These are phyloP conservation scores for Drosophila lacicola DNA, from an alignment of 2,888 invertebrate species.

Conservation along the genomic window DNA sequence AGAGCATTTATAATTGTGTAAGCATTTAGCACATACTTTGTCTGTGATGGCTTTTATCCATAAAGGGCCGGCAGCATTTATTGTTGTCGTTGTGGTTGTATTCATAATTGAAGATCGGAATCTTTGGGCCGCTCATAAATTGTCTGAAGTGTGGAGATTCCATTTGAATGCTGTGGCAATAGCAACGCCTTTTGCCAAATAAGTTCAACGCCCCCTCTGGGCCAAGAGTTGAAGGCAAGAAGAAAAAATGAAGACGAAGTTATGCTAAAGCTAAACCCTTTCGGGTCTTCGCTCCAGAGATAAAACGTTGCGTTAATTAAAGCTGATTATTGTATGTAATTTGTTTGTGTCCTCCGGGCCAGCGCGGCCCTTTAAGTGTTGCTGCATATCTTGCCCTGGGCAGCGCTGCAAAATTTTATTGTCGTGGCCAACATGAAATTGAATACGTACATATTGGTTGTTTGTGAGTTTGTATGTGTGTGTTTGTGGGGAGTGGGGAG, in stretches of 20 bases:
- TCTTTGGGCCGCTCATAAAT: conserved; percentile 59
- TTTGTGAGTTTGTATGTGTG: not conserved
- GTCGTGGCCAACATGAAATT: conserved; percentile 57
- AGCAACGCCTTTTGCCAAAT: conserved; percentile 64
- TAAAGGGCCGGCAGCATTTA: conserved; percentile 34
- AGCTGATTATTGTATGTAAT: conserved; percentile 73
- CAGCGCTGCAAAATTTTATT: conserved; percentile 63
- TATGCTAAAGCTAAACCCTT: conserved; percentile 29
- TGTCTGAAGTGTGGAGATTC: conserved; percentile 56
- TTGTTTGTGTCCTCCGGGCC: conserved; percentile 68
- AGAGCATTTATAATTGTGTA: conserved; percentile 60
- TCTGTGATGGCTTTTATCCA: conserved; percentile 18
- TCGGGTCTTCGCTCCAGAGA: conserved; percentile 41
- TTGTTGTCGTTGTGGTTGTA: conserved; percentile 31
- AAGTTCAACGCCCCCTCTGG: conserved; percentile 64
- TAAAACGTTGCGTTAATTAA: conserved; percentile 77
- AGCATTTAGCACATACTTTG: conserved; percentile 61
- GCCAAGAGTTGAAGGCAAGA: conserved; percentile 25
- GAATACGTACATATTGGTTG: conserved; percentile 37
- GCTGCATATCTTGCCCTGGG: conserved; percentile 45
- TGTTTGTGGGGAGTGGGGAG: conserved; percentile 8
- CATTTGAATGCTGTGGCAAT: conserved; percentile 55
- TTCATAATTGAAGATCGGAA: conserved; percentile 70
- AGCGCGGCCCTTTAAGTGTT: conserved; percentile 58
- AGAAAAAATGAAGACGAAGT: not conserved